phyloP scores from a whole-genome alignment of 1,140 invertebrate species.

The Drosophila nasuta region DNA sequence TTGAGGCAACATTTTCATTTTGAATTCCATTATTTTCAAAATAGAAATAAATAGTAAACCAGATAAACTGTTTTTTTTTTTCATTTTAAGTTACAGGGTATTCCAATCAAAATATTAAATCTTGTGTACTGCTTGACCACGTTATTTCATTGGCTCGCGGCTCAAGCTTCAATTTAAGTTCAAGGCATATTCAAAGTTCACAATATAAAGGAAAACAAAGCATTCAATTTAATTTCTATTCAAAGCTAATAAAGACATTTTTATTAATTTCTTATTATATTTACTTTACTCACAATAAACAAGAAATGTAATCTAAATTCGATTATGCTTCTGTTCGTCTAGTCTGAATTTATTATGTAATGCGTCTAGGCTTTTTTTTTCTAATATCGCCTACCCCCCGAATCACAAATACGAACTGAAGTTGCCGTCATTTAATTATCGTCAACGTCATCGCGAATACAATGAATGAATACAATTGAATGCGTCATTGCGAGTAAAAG shows the following conservation, averaged over 20 bases:
- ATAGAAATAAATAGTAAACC: too few species aligned
- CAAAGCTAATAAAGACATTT: too few species aligned
- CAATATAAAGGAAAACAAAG: too few species aligned
- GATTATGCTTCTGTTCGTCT: background rate
- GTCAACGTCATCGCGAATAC: background rate
- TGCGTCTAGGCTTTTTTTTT: background rate
- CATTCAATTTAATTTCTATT: too few species aligned
- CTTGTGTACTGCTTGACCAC: background rate
- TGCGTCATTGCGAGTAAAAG: background rate
- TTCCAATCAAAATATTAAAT: background rate
- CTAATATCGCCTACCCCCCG: background rate
- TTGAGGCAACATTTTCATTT: too few species aligned
- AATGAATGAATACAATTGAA: background rate
- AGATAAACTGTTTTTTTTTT: background rate
- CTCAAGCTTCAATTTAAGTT: background rate
- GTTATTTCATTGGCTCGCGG: background rate
- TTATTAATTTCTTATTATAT: too few species aligned
- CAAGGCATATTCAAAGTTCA: background rate
- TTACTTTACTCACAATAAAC: background rate
- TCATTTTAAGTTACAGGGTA: background rate
- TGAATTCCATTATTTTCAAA: too few species aligned
- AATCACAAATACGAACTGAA: background rate
- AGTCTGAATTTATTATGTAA: background rate
- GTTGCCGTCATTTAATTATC: slow-evolving; percentile 9
- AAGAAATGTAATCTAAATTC: background rate